Evolutionary conservation across 2,113 vertebrate genomes (phyloP).

Genomic region (Takifugu bimaculatus): DNA sequence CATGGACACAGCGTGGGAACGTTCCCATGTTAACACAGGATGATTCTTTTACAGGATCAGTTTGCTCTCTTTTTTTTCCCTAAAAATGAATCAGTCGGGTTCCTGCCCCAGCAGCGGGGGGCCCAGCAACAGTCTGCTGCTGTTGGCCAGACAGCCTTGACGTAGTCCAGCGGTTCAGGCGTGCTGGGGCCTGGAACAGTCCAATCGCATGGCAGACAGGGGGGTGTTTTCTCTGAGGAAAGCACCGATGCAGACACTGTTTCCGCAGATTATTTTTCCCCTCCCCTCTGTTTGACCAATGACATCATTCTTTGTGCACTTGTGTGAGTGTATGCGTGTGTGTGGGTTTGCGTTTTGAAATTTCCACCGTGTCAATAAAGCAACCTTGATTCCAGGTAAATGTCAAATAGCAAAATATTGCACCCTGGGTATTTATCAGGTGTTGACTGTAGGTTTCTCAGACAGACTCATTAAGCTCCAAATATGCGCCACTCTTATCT

Average conservation of each 20-base stretch:
- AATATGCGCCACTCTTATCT: too few species aligned
- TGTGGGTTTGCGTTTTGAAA: background rate
- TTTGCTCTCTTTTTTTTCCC: background rate
- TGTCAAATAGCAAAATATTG: too few species aligned
- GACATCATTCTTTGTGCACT: conserved; percentile 44
- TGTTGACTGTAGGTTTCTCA: too few species aligned
- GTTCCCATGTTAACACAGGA: background rate
- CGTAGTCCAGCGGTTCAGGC: conserved; percentile 6
- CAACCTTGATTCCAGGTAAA: background rate
- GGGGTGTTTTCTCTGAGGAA: conserved; percentile 31
- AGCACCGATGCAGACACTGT: conserved; percentile 13
- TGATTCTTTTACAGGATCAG: background rate
- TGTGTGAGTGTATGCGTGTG: conserved; percentile 1
- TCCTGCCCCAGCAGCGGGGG: conserved; percentile 9
- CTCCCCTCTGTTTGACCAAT: conserved; percentile 20
- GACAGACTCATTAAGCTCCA: too few species aligned
- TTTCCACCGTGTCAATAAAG: background rate
- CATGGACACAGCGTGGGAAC: conserved; percentile 16
- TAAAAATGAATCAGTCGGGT: background rate
- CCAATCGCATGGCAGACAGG: conserved; percentile 37
- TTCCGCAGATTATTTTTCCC: conserved; percentile 11
- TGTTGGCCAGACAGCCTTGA: conserved; percentile 31
- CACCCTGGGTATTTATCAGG: too few species aligned
- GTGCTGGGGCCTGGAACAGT: conserved; percentile 17
- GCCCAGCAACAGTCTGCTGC: conserved; percentile 6